phyloP scores from a whole-genome alignment of 2,888 invertebrate genomes.

The Phaedon cochleariae region DNA sequence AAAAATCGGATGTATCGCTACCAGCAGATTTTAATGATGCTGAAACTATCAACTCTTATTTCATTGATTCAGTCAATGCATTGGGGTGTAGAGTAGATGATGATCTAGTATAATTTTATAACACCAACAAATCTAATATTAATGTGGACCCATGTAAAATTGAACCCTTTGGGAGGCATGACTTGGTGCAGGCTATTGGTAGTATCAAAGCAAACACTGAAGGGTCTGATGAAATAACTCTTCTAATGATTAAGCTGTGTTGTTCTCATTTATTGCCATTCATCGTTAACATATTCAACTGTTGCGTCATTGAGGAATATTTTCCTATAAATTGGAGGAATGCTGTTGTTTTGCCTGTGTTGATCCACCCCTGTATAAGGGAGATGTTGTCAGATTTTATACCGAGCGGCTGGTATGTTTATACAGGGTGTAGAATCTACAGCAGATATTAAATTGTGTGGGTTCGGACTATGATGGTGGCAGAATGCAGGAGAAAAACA shows the following conservation, averaged over 20 bases:
- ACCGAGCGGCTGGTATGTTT: too few species aligned
- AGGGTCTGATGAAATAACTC: not conserved
- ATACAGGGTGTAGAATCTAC: too few species aligned
- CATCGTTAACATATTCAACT: not conserved
- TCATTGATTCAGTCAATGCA: not conserved
- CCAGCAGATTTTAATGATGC: not conserved
- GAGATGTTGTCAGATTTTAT: too few species aligned
- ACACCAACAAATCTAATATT: not conserved
- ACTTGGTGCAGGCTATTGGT: not conserved
- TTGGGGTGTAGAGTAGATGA: not conserved
- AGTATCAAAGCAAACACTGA: not conserved
- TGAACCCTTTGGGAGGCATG: not conserved
- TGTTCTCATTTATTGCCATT: conserved; percentile 5
- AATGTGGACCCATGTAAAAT: not conserved
- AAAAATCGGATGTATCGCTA: not conserved
- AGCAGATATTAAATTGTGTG: too few species aligned
- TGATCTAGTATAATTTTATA: not conserved
- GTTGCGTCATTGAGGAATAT: not conserved
- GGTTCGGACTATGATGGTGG: too few species aligned
- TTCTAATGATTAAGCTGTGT: not conserved
- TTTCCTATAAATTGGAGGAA: conserved; percentile 4
- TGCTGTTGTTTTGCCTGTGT: not conserved
- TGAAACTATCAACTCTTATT: not conserved
- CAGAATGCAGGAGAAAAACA: too few species aligned
- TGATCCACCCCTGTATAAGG: too few species aligned